Conservation (phyloP, 2,797 vertebrate genomes). For the Dicrostonyx torquatus region DNA sequence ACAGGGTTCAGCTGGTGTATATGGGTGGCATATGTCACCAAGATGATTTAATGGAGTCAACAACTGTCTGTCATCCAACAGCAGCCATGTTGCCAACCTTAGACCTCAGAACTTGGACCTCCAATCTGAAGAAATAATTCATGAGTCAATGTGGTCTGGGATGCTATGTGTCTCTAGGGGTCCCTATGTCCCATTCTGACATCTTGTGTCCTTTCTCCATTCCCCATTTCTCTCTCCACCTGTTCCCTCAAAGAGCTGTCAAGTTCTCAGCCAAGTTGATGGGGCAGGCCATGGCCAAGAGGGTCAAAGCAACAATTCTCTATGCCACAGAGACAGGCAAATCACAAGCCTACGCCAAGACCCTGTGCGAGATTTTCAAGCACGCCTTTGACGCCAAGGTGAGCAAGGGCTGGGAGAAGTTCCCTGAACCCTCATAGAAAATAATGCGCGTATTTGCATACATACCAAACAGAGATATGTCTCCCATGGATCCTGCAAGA, state of each 20-base stretch:
- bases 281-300: conserved; percentile 99
- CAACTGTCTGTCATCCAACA: background rate
- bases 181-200: background rate
- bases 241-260: conserved; percentile 90
- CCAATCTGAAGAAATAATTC: too few species aligned
- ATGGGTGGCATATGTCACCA: fast-evolving
- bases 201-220: background rate
- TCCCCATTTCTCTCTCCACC: background rate
- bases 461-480: background rate
- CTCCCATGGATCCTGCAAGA: background rate
- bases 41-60: background rate
- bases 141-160: background rate
- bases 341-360: conserved; percentile 97
- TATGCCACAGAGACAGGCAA: conserved; percentile 98
- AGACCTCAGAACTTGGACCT: background rate
- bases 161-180: background rate
- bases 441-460: background rate
- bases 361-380: conserved; percentile 99
- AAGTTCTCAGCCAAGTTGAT: conserved; percentile 99
- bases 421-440: fast-evolving
- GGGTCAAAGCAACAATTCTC: conserved; percentile 98
- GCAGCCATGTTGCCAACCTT: background rate
- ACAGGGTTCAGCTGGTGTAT: background rate
- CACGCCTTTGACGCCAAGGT: conserved; percentile 99
- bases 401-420: conserved; percentile 30